These are phyloP conservation scores for Diprion similis DNA, from an alignment of 1,140 invertebrate species.

Conservation along the genomic window DNA sequence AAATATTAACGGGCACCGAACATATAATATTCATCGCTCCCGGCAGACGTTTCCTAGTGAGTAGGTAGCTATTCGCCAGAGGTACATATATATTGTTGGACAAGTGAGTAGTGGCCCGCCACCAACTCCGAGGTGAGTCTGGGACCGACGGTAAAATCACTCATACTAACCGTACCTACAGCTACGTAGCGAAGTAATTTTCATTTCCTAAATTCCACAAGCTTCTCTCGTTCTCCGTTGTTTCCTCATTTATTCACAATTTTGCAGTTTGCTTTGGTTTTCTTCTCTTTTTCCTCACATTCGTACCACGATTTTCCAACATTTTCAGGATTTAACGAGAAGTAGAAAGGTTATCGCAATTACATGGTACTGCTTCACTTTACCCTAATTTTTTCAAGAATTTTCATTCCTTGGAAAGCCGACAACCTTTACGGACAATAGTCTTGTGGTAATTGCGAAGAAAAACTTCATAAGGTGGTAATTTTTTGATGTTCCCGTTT, in stretches of 20 bases:
- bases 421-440: too few relatives aligned
- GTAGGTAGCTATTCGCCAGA: slow-evolving; percentile 1
- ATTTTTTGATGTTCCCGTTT: neutral
- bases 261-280: too few relatives aligned
- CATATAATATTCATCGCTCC: slow-evolving; percentile 41
- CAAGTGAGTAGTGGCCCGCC: neutral
- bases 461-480: neutral
- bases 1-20: slow-evolving; percentile 42
- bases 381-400: too few relatives aligned
- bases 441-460: neutral
- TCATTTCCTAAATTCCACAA: neutral
- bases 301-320: too few relatives aligned
- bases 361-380: too few relatives aligned
- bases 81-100: neutral
- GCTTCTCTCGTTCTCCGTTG: too few relatives aligned
- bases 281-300: too few relatives aligned
- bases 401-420: too few relatives aligned
- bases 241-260: too few relatives aligned
- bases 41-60: slow-evolving; percentile 12
- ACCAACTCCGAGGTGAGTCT: neutral
- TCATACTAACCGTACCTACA: neutral
- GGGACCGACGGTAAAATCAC: neutral
- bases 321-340: too few relatives aligned
- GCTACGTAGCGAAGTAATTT: neutral
- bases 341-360: too few relatives aligned